Conservation (phyloP, 2,888 invertebrate genomes). For the Celastrina argiolus region DNA sequence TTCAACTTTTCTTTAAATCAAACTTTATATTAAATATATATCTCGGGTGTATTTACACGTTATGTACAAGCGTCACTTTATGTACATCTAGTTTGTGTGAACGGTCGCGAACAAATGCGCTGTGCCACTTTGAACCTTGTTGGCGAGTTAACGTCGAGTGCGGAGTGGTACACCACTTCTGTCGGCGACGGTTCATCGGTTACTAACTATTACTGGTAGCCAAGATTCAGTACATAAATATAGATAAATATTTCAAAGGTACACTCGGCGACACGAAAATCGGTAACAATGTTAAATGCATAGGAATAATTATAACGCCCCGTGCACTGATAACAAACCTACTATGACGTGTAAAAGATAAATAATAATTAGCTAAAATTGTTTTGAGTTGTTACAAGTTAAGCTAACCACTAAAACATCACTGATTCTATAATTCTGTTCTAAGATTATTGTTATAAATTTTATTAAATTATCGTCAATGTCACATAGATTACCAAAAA, state of each 20-base stretch:
- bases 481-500: background rate
- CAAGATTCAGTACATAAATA: conserved; percentile 40
- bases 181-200: too few species aligned
- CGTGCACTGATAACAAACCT: conserved; percentile 13
- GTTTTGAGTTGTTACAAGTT: background rate
- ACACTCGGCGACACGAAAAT: conserved; percentile 19
- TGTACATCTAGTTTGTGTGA: conserved; percentile 51
- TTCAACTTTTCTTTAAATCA: conserved; percentile 71
- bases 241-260: conserved; percentile 41
- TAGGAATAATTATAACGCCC: conserved; percentile 15
- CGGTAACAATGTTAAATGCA: conserved; percentile 3
- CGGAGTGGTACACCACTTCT: too few species aligned
- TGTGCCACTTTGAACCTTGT: too few species aligned
- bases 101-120: too few species aligned
- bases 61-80: conserved; percentile 59
- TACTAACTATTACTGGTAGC: conserved; percentile 22
- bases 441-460: background rate
- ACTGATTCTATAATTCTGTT: background rate
- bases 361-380: conserved; percentile 22
- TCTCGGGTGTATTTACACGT: conserved; percentile 68
- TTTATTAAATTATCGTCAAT: background rate
- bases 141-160: too few species aligned
- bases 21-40: conserved; percentile 69
- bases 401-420: background rate
- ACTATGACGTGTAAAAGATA: conserved; percentile 7